Evolutionary conservation across 1,140 invertebrate species (phyloP).

Genomic region (Propsilocerus akamusi): DNA sequence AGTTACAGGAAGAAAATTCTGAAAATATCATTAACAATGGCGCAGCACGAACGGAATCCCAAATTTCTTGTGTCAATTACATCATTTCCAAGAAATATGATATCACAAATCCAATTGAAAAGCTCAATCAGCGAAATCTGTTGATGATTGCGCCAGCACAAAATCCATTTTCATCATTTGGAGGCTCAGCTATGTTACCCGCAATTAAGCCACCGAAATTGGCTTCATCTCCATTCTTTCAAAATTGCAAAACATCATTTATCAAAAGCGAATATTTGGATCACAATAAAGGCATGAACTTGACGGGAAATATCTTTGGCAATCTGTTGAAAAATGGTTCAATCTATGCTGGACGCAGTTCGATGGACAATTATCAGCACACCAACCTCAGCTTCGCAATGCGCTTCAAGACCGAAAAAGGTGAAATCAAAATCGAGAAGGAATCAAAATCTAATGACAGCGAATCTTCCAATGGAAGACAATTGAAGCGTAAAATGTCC

Average conservation of each 20-base stretch:
- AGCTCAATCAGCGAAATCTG: not conserved
- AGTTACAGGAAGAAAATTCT: constrained; percentile 13
- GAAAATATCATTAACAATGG: constrained; percentile 3
- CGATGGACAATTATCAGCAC: not conserved
- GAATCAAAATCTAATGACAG: not conserved
- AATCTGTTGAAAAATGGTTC: not conserved
- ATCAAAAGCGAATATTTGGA: not conserved
- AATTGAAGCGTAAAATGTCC: not conserved
- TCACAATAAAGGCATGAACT: not conserved
- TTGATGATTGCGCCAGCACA: not conserved
- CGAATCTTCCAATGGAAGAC: not conserved
- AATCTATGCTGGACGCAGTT: not conserved
- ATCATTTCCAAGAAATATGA: not conserved
- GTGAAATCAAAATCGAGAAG: not conserved
- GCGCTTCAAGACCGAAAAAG: not conserved
- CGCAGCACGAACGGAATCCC: not conserved
- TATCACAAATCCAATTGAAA: not conserved
- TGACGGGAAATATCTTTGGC: not conserved
- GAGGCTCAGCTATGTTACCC: too few species aligned
- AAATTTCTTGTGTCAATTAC: constrained; percentile 1
- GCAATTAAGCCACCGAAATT: too few species aligned
- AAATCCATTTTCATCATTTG: too few species aligned
- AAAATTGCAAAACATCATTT: not conserved
- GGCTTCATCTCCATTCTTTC: not conserved
- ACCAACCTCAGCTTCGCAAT: not conserved